Percentiles rank a stretch among this genome's conserved stretches.
These are phyloP conservation scores for Phortica okadai DNA, from an alignment of 2,888 invertebrate genomes.

Conservation along the genomic window DNA sequence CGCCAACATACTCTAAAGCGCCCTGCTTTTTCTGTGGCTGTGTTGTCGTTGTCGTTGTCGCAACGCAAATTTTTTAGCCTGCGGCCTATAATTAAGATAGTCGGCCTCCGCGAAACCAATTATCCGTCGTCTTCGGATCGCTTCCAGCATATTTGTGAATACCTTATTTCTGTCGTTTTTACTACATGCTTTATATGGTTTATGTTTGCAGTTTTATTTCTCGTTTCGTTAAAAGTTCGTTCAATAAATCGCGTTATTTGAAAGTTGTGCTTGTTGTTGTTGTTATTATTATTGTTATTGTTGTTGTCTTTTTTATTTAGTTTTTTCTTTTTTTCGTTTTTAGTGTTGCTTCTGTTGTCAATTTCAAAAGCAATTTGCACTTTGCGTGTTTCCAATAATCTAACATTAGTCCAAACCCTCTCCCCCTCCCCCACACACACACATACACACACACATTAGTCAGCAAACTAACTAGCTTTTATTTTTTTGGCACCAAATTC, in stretches of 20 bases:
- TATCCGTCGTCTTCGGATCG: slow-evolving; percentile 61
- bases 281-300: slow-evolving; percentile 37
- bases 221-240: slow-evolving; percentile 36
- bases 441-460: no score
- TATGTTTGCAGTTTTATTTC: slow-evolving; percentile 45
- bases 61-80: slow-evolving; percentile 44
- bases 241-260: slow-evolving; percentile 40
- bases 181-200: slow-evolving; percentile 24
- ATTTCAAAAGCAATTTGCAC: background rate
- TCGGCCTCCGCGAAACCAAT: slow-evolving; percentile 63
- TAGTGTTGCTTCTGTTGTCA: slow-evolving; percentile 50
- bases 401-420: background rate
- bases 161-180: background rate
- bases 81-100: slow-evolving; percentile 64
- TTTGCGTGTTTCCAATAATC: slow-evolving; percentile 31
- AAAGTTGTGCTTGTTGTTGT: slow-evolving; percentile 18
- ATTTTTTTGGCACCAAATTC: no score
- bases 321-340: background rate
- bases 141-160: slow-evolving; percentile 43
- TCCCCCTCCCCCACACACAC: background rate
- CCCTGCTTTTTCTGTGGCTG: background rate
- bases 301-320: slow-evolving; percentile 27
- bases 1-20: slow-evolving; percentile 14
- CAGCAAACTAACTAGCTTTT: no score
- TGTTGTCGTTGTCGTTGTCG: background rate